These are phyloP conservation scores for Gorsachius magnificus DNA, from an alignment of 2,797 vertebrate genomes.

Conservation along the genomic window DNA sequence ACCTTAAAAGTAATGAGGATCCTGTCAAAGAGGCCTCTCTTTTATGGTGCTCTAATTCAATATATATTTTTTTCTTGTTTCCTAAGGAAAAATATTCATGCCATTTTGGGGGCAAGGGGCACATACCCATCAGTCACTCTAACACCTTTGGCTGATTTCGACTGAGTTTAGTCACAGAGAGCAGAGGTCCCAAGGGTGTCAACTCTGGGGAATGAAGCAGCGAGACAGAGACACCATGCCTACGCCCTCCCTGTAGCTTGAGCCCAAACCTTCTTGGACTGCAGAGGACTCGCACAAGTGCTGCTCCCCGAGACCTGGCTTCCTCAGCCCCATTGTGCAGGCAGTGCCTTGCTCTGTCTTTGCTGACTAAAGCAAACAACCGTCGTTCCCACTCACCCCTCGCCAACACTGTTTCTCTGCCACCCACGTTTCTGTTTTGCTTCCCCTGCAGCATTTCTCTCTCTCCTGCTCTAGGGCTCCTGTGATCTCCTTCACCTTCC, in stretches of 20 bases:
- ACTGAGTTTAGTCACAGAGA: background rate
- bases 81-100: background rate
- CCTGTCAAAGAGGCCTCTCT: background rate
- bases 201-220: background rate
- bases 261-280: background rate
- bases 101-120: background rate
- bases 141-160: background rate
- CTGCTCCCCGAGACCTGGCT: background rate
- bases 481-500: background rate
- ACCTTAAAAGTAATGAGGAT: background rate
- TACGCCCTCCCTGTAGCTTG: background rate
- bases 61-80: background rate
- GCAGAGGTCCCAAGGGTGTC: background rate
- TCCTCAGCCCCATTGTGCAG: background rate
- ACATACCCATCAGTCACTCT: background rate
- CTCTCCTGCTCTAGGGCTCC: background rate
- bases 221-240: background rate
- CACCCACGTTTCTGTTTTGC: background rate
- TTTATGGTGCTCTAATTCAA: background rate
- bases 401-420: background rate
- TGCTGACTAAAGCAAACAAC: background rate
- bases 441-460: background rate
- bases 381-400: background rate
- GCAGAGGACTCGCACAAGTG: fast-evolving
- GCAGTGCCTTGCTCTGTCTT: background rate